Base-by-base conservation (phyloP, 2,113 vertebrate species). In the Poeciliopsis turrubarensis region DNA sequence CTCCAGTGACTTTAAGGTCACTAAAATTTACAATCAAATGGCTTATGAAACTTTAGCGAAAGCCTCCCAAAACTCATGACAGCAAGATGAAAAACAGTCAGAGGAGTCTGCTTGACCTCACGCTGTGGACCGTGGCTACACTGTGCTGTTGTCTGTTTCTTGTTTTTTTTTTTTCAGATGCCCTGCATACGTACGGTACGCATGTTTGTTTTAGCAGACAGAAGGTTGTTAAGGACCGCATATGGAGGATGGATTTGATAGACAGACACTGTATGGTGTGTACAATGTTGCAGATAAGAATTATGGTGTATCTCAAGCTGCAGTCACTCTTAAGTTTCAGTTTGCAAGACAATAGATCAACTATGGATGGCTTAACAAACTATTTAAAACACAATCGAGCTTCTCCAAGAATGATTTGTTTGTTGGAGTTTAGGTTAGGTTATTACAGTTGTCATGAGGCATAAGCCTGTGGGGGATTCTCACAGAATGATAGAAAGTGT, bases 1-100 rank as follows among this genome's bases (percentile, higher is more conserved):
- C 95, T 96, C 95, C 93, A 93, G 95, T 94, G 94, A 95, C 95
- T 95, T 95, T 95, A 96, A 97, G 97, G 95, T 97, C 95, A 92
- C 93, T 82, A 57, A 95, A 95, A 97, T 98, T 97, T 97, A 98
- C 68, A 94, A 95, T 95, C 94, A 94, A 95, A 95, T 94, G 94
- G 94, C 94, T 95, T 92, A 83, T 92, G 94, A 92, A 89, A 95
- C 94, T 95, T 96, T 96, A 97, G 95, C 92, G 92, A 95, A 92
- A 93, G 91, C 89, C 92, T 93, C 94, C 95, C 93, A 94, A 79
- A 92, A 94, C 94, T 96, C 94, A 96, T 96, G 96, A 96, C 95
- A 95, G 94, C 70, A 71, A 80, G 72, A 78, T n/a, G 77, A 85
- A 95, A 95, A 92, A 72, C 91, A 92, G 94, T 94, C 95, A 93